Conservation (phyloP, 2,888 invertebrate genomes). For the Helleia helle region DNA sequence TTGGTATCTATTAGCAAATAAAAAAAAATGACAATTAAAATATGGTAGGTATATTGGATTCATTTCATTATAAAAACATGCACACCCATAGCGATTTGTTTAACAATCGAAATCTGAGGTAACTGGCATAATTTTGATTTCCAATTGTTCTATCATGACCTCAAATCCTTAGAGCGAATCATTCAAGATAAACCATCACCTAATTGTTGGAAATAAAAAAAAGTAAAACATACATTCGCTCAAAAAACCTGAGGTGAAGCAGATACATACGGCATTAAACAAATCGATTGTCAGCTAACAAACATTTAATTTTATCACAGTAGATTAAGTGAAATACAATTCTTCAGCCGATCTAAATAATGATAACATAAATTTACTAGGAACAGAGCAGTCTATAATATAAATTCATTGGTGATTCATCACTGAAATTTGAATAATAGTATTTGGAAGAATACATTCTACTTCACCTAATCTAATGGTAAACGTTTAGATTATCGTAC, state of each 20-base stretch:
- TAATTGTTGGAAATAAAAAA: slow-evolving; percentile 5
- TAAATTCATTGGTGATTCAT: slow-evolving; percentile 68
- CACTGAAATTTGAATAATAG: slow-evolving; percentile 63
- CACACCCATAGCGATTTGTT: slow-evolving; percentile 16
- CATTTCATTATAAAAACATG: background rate
- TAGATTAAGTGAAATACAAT: slow-evolving; percentile 58
- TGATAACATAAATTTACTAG: slow-evolving; percentile 45
- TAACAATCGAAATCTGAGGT: slow-evolving; percentile 35
- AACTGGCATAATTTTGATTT: slow-evolving; percentile 22
- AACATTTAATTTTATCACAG: slow-evolving; percentile 32
- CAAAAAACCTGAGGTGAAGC: slow-evolving; percentile 45
- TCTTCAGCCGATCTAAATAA: slow-evolving; percentile 35
- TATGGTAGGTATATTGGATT: background rate
- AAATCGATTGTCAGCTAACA: slow-evolving; percentile 19
- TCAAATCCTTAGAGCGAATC: slow-evolving; percentile 44
- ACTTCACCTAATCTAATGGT: slow-evolving; percentile 61
- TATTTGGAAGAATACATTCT: slow-evolving; percentile 27
- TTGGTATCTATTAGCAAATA: slow-evolving; percentile 17
- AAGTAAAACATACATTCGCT: slow-evolving; percentile 27
- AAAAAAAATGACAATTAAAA: too few relatives aligned
- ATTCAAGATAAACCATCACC: slow-evolving; percentile 12
- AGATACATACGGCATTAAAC: slow-evolving; percentile 28
- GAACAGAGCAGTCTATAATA: slow-evolving; percentile 59
- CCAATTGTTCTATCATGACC: slow-evolving; percentile 37
- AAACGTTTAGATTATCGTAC: slow-evolving; percentile 29